phyloP scores from a whole-genome alignment of 2,113 vertebrate species.

The Myiagra hebetior region DNA sequence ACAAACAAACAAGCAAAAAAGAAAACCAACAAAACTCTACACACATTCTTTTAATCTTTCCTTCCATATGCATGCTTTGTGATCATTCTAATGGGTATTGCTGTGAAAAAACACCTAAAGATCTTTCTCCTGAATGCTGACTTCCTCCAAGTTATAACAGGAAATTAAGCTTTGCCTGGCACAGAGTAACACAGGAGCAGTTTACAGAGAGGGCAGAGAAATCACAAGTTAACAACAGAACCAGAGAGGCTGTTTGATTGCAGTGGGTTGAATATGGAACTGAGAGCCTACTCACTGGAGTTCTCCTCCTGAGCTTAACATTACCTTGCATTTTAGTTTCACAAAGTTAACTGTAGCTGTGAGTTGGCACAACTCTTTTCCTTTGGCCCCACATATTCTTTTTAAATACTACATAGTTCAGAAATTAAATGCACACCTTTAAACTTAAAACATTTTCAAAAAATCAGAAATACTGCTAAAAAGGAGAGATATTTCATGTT shows the following conservation, averaged over 20 bases:
- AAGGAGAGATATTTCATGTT: not conserved
- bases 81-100: not conserved
- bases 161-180: not conserved
- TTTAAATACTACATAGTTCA: not conserved
- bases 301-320: not conserved
- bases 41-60: not conserved
- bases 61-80: not conserved
- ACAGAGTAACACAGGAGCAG: not conserved
- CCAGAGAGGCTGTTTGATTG: not conserved
- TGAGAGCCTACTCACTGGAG: not conserved
- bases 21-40: not conserved
- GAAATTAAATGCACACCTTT: not conserved
- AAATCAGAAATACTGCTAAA: not conserved
- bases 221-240: not conserved
- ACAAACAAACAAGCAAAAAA: not conserved
- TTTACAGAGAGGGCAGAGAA: not conserved
- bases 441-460: not conserved
- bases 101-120: not conserved
- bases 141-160: not conserved
- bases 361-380: not conserved
- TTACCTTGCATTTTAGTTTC: not conserved
- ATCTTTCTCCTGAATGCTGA: not conserved
- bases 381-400: not conserved
- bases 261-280: not conserved
- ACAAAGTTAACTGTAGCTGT: not conserved